Evolutionary conservation across 2,888 invertebrate genomes (phyloP), one percentile per base, ranked within the genome.

Genomic region (Venusia cambrica): DNA sequence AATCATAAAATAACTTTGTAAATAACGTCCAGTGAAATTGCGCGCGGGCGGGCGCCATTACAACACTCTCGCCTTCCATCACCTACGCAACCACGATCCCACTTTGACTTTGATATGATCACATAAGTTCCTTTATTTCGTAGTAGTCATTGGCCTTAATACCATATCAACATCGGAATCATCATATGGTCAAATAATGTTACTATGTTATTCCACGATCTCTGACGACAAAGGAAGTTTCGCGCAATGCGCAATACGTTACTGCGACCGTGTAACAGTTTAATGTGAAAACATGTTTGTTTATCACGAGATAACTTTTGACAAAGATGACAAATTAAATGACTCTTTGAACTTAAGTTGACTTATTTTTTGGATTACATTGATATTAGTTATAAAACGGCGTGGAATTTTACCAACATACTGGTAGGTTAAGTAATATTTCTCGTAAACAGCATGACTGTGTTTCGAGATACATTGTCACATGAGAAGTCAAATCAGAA

Each of bases 261-360:
- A 29, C 14, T 21, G 5, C 20, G 26, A 33, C 25, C 17, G n/a
- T 32, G 17, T 24, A 25, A 18, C 14, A 19, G 19, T 18, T 25
- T 5, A 9, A 17, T 31, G 13, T 20, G 10, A 20, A 33, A 33
- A 26, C 25, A 26, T 26, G 19, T 33, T 33, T 33, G 26, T 20
- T 11, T 18, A n/a, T n/a, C n/a, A 11, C 4, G 6, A 7, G 10
- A 18, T 26, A 33, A 29, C 14, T 20, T 6, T 6, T 5, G 16
- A 13, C 16, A 34, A 20, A 26, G 7, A 17, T 14, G 16, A 20
- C 10, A 11, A n/a, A 19, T 20, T 5, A n/a, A n/a, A 19, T 20
- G 10, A n/a, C 22, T 9, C 25, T 25, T 15, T 14, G 8, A 26
- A 3, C 9, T n/a, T 5, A 2, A 19, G 5, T 14, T 19, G 15